Evolutionary conservation across 2,797 vertebrate species (phyloP).

Genomic region (Nannoperca obscura): DNA sequence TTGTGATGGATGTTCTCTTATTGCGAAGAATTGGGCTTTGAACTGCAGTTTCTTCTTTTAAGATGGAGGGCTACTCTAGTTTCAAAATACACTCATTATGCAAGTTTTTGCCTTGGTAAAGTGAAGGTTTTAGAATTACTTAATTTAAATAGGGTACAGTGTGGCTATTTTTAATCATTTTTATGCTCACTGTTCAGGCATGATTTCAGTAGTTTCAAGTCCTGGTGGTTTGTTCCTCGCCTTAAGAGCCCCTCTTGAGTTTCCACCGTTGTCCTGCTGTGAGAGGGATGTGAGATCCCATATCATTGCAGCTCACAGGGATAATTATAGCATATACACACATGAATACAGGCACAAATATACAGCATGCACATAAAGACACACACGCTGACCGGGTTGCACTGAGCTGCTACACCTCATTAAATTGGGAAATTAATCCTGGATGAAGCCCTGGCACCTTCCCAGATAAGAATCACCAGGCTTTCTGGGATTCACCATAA

Average conservation of each 20-base stretch:
- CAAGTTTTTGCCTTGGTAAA: slow-evolving; percentile 11
- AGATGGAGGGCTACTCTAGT: slow-evolving; percentile 9
- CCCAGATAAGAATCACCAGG: slow-evolving; percentile 74
- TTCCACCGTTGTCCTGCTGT: slow-evolving; percentile 48
- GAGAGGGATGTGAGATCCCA: slow-evolving; percentile 44
- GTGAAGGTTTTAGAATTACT: slow-evolving; percentile 18
- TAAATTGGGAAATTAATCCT: slow-evolving; percentile 83
- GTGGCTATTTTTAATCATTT: slow-evolving; percentile 18
- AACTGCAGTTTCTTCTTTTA: slow-evolving; percentile 11
- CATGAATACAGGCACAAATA: slow-evolving; percentile 33
- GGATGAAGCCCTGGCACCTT: slow-evolving; percentile 66
- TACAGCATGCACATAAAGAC: slow-evolving; percentile 37
- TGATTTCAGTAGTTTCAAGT: slow-evolving; percentile 21
- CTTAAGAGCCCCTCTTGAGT: slow-evolving; percentile 52
- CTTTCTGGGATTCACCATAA: slow-evolving; percentile 67
- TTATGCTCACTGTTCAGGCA: slow-evolving; percentile 10
- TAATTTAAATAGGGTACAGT: neutral
- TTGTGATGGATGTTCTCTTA: slow-evolving; percentile 41
- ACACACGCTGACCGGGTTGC: slow-evolving; percentile 60
- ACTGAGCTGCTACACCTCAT: slow-evolving; percentile 79
- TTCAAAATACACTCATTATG: slow-evolving; percentile 10
- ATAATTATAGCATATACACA: slow-evolving; percentile 64
- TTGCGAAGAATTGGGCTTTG: slow-evolving; percentile 27
- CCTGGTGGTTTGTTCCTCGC: slow-evolving; percentile 18
- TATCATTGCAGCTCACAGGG: slow-evolving; percentile 61